Percentiles rank a stretch among this genome's conserved stretches.
Evolutionary conservation across 2,113 vertebrate genomes (phyloP).

Genomic region (Lota lota): DNA sequence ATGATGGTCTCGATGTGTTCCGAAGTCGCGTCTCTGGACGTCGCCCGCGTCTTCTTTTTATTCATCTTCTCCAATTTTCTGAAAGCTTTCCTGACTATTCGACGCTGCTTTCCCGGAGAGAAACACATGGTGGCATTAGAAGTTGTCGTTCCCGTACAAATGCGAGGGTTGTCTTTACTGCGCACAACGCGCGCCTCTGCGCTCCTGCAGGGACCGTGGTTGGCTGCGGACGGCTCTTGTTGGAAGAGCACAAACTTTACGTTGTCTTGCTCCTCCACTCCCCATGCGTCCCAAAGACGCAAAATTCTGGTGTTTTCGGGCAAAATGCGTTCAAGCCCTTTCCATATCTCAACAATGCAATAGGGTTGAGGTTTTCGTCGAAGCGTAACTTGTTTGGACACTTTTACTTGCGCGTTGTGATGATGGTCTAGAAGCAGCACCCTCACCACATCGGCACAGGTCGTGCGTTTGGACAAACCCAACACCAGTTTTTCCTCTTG

Average conservation of each 20-base stretch:
- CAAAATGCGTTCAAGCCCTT: constrained; percentile 88
- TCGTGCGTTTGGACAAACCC: constrained; percentile 86
- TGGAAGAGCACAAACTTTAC: constrained; percentile 88
- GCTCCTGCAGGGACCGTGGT: constrained; percentile 70
- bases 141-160: constrained; percentile 58
- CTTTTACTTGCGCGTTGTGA: constrained; percentile 39
- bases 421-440: constrained; percentile 83
- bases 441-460: constrained; percentile 87
- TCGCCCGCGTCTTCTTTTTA: constrained; percentile 70
- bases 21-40: constrained; percentile 66
- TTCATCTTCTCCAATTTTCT: constrained; percentile 93
- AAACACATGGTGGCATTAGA: constrained; percentile 53
- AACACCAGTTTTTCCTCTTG: constrained; percentile 90
- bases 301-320: constrained; percentile 88
- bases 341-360: constrained; percentile 93
- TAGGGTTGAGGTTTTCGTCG: constrained; percentile 77
- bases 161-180: constrained; percentile 79
- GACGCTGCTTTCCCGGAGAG: constrained; percentile 83
- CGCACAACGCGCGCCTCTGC: constrained; percentile 90
- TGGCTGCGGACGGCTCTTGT: constrained; percentile 81
- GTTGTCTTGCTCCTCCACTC: constrained; percentile 81
- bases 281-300: constrained; percentile 91
- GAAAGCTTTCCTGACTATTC: constrained; percentile 91
- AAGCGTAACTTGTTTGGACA: constrained; percentile 61
- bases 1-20: constrained; percentile 91